A percentile compares a stretch with the other conserved stretches of the same genome.
phyloP scores from a whole-genome alignment of 1,140 invertebrate genomes.

The Heliothis subflexa region DNA sequence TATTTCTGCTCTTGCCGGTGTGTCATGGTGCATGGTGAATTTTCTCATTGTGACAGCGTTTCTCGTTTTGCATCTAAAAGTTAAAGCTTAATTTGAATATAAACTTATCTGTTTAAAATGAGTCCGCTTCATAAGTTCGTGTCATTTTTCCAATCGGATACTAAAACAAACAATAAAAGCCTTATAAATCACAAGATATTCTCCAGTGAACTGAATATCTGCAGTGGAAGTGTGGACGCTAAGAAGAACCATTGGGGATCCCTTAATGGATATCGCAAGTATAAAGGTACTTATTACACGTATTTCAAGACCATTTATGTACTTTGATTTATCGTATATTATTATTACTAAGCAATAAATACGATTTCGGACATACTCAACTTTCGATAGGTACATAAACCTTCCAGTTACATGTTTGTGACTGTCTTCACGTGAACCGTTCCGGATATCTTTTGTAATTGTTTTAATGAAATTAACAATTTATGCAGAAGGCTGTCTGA shows the following conservation, averaged over 20 bases:
- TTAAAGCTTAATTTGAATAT: background rate
- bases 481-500: no score
- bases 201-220: slow-evolving; percentile 79
- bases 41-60: slow-evolving; percentile 13
- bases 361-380: background rate
- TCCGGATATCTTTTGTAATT: background rate
- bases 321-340: background rate
- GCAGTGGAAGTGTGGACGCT: slow-evolving; percentile 67
- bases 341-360: background rate
- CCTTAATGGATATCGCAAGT: slow-evolving; percentile 62
- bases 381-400: background rate
- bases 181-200: slow-evolving; percentile 74
- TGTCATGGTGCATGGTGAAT: slow-evolving; percentile 28
- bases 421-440: background rate
- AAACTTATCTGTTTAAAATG: slow-evolving; percentile 57
- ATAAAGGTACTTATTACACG: slow-evolving; percentile 64
- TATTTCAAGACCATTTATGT: background rate
- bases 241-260: slow-evolving; percentile 71
- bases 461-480: slow-evolving; percentile 1
- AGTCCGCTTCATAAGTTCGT: slow-evolving; percentile 79
- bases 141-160: slow-evolving; percentile 77
- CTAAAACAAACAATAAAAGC: slow-evolving; percentile 69
- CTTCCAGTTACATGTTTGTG: background rate
- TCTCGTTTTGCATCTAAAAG: background rate
- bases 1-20: slow-evolving; percentile 2